phyloP scores from a whole-genome alignment of 2,113 vertebrate genomes.

The Scomber japonicus region DNA sequence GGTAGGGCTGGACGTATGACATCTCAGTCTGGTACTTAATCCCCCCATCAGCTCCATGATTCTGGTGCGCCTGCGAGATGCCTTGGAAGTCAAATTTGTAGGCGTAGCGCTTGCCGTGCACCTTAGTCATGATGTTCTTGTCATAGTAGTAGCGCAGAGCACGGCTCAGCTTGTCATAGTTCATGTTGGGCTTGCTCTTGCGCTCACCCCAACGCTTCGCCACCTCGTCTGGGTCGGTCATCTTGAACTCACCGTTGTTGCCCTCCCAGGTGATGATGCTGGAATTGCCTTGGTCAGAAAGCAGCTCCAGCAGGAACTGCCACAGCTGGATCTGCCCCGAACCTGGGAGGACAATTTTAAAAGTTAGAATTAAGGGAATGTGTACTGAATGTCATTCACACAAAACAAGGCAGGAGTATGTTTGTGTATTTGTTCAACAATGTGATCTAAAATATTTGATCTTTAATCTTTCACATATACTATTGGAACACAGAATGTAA shows the following conservation, averaged over 20 bases:
- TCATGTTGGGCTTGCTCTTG: conserved; percentile 90
- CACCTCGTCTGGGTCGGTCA: conserved; percentile 91
- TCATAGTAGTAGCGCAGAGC: conserved; percentile 87
- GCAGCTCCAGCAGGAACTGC: conserved; percentile 89
- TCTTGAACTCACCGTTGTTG: conserved; percentile 90
- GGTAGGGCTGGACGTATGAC: conserved; percentile 76
- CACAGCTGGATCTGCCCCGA: conserved; percentile 90
- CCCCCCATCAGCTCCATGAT: conserved; percentile 67
- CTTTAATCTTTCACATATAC: background rate
- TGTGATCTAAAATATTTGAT: background rate
- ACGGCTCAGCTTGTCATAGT: conserved; percentile 87
- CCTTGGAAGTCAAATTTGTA: conserved; percentile 88
- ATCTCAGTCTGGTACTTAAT: conserved; percentile 83
- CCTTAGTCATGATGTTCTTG: conserved; percentile 90
- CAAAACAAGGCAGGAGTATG: background rate
- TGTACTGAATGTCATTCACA: background rate
- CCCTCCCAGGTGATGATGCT: conserved; percentile 89
- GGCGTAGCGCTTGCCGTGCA: conserved; percentile 87
- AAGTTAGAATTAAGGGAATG: background rate
- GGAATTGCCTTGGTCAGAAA: conserved; percentile 86
- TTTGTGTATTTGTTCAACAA: background rate
- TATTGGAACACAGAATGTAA: background rate
- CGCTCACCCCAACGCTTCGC: conserved; percentile 90
- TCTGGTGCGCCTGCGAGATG: conserved; percentile 85
- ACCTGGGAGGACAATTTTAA: conserved; percentile 62